Percentiles rank a stretch among this genome's conserved stretches.
phyloP scores from a whole-genome alignment of 2,113 vertebrate species.

The Edolisoma coerulescens region DNA sequence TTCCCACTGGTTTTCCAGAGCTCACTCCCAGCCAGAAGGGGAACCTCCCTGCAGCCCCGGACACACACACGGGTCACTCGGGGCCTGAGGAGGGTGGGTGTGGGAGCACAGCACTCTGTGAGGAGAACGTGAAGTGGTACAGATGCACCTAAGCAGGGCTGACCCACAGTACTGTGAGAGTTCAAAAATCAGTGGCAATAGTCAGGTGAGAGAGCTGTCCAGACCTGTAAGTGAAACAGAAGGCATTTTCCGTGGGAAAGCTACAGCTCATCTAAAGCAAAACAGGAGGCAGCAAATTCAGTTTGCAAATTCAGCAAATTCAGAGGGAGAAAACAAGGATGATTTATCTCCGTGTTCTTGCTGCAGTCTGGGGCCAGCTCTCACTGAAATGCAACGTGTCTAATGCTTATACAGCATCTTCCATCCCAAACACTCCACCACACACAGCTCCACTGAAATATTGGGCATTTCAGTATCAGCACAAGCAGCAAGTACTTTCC shows the following conservation, averaged over 20 bases:
- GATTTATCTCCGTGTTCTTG: not conserved
- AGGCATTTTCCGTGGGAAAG: not conserved
- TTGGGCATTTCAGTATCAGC: not conserved
- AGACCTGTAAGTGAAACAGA: not conserved
- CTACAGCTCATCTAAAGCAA: not conserved
- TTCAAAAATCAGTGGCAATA: not conserved
- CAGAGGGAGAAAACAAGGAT: not conserved
- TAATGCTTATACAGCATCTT: not conserved
- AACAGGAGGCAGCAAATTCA: not conserved
- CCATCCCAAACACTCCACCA: not conserved
- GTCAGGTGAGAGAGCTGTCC: not conserved
- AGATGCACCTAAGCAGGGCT: not conserved
- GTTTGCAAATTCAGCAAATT: not conserved
- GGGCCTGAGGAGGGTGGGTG: fast-evolving
- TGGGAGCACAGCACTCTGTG: not conserved
- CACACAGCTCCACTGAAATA: not conserved
- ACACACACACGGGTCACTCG: not conserved
- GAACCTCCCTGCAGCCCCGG: not conserved
- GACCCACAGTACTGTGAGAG: not conserved
- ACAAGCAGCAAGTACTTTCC: not conserved
- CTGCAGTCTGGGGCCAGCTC: not conserved
- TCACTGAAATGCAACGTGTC: not conserved
- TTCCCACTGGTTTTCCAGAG: not conserved
- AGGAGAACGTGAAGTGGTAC: not conserved
- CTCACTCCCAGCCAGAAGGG: not conserved